Base-by-base conservation (phyloP, 2,888 invertebrate genomes). In the Osmoderma eremita region DNA sequence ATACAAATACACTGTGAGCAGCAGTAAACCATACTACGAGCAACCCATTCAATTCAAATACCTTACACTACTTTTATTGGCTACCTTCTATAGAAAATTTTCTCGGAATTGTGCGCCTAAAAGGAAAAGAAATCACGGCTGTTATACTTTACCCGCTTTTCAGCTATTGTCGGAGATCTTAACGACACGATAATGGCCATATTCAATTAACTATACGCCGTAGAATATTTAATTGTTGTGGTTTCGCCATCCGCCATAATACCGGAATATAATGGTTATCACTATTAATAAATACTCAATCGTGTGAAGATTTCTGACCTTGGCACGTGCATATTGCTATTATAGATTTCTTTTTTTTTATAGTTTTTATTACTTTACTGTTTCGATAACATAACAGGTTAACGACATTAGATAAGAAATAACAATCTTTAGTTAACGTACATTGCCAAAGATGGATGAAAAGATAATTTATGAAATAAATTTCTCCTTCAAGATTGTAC, bases 171-270 rank as follows among this genome's bases (percentile, higher is more conserved):
- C 45, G 42, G 53, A 20, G 51, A 53, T 58, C 65, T 58, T 66
- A 66, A 66, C 61, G 65, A 58, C 58, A 50, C 58, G 56, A 66
- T 66, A 66, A 66, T 66, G 65, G 58, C 65, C 50, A 66, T 66
- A 66, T 66, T 66, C 65, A 66, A 66, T 66, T 66, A 66, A 66
- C 50, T 64, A 64, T 53, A 64, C 51, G 51, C 51, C 64, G 42
- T 53, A 45, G 64, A 64, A 53, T 53, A 64, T 64, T 64, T 64
- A 64, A 64, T 64, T 53, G 64, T 64, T 64, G 64, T 64, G 64
- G 64, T 64, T 64, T 64, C 53, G 64, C 64, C 64, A 64, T 63
- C 64, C 64, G 51, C 22, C 64, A 53, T 64, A 64, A 64, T 51
- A 64, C 42, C 42, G 53, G 45, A 61, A 61, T 61, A 61, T 61